Conservation (phyloP, 23 tunicate genomes). For the Pegea sp. region DNA sequence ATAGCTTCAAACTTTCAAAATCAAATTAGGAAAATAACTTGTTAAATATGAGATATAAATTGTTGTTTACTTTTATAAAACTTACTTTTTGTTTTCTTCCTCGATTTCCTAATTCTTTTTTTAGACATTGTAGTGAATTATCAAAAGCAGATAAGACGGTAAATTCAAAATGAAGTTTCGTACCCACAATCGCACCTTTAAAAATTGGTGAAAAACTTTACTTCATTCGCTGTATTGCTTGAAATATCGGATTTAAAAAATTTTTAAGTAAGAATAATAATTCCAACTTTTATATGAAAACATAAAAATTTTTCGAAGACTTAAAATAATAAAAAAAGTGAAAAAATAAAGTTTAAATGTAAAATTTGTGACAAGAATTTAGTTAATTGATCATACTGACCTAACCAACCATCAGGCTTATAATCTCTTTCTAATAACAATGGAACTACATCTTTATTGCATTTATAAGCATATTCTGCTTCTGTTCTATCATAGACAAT, state of each 20-base stretch:
- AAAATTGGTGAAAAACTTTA: background rate
- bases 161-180: conserved; percentile 36
- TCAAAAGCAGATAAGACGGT: conserved; percentile 6
- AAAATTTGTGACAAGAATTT: background rate
- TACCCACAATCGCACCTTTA: conserved; percentile 35
- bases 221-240: background rate
- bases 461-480: conserved; percentile 48
- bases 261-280: background rate
- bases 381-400: conserved; percentile 8
- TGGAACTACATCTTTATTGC: conserved; percentile 14
- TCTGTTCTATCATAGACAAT: conserved; percentile 17
- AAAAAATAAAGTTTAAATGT: background rate
- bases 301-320: no score
- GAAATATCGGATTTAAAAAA: background rate
- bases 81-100: conserved; percentile 13
- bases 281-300: no score
- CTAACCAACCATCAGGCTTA: conserved; percentile 67
- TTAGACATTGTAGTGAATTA: conserved; percentile 1
- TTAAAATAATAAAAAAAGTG: background rate
- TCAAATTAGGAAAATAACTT: no score
- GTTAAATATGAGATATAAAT: no score
- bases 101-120: conserved; percentile 24
- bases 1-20: no score
- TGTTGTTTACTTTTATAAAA: no score
- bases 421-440: conserved; percentile 16